phyloP scores from a whole-genome alignment of 2,113 vertebrate genomes.

The Uria lomvia region DNA sequence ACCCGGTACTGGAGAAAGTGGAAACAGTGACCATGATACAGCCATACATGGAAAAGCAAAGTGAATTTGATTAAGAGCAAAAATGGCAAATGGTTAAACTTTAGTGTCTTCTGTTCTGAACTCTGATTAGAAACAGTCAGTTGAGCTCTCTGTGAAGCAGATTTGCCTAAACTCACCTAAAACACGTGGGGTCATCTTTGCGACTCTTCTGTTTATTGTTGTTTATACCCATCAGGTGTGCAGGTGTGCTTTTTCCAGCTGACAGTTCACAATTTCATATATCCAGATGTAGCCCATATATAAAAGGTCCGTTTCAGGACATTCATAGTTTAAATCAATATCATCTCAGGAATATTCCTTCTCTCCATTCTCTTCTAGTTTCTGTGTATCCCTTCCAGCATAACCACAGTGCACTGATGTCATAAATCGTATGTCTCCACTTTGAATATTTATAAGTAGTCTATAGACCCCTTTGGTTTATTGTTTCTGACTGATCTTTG shows the following conservation, averaged over 20 bases:
- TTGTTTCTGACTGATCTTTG: conserved; percentile 47
- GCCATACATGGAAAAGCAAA: background rate
- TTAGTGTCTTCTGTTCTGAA: background rate
- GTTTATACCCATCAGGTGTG: background rate
- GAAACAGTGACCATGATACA: background rate
- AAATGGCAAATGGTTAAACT: background rate
- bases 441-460: conserved; percentile 25
- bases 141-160: background rate
- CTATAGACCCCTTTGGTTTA: background rate
- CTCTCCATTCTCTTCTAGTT: background rate
- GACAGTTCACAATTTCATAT: background rate
- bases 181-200: background rate
- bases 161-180: background rate
- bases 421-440: conserved; percentile 19
- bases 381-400: background rate
- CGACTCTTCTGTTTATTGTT: background rate
- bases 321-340: background rate
- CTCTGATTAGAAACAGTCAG: background rate
- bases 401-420: background rate
- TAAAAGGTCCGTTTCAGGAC: background rate
- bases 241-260: background rate
- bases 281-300: background rate
- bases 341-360: background rate
- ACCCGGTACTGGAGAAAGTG: background rate
- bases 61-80: background rate